These are phyloP conservation scores for Serripes groenlandicus DNA, from an alignment of 2,888 invertebrate species.

Conservation along the genomic window DNA sequence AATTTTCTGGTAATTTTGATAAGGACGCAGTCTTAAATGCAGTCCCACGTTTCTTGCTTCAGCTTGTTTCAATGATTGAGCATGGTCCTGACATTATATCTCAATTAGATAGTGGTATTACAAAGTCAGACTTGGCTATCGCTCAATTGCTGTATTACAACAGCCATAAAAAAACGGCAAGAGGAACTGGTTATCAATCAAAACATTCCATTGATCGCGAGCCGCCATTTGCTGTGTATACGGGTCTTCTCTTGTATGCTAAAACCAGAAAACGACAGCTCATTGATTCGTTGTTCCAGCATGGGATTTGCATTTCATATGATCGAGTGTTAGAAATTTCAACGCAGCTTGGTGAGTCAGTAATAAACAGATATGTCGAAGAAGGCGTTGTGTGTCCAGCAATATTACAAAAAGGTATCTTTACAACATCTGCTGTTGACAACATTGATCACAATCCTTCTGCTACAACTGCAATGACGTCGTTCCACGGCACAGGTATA, in stretches of 20 bases:
- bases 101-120: slow-evolving; percentile 34
- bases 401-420: slow-evolving; percentile 57
- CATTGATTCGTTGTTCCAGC: slow-evolving; percentile 3
- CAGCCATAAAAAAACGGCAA: slow-evolving; percentile 38
- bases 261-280: slow-evolving; percentile 1
- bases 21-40: slow-evolving; percentile 49
- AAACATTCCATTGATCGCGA: slow-evolving; percentile 41
- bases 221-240: slow-evolving; percentile 41
- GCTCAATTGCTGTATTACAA: slow-evolving; percentile 43
- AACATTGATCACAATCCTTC: slow-evolving; percentile 72
- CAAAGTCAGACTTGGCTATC: slow-evolving; percentile 42
- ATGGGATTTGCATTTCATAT: slow-evolving; percentile 45
- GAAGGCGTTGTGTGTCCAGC: slow-evolving; percentile 61
- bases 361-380: slow-evolving; percentile 45
- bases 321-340: slow-evolving; percentile 72
- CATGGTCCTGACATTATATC: slow-evolving; percentile 49
- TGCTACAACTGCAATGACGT: slow-evolving; percentile 52
- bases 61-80: slow-evolving; percentile 60
- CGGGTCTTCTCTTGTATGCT: slow-evolving; percentile 6
- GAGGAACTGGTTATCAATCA: slow-evolving; percentile 18
- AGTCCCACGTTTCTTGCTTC: slow-evolving; percentile 34
- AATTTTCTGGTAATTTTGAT: slow-evolving; percentile 55
- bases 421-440: slow-evolving; percentile 70
- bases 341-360: slow-evolving; percentile 60
- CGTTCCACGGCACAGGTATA: slow-evolving; percentile 49